Conservation (phyloP, 2,888 invertebrate genomes). For the Mamestra brassicae region DNA sequence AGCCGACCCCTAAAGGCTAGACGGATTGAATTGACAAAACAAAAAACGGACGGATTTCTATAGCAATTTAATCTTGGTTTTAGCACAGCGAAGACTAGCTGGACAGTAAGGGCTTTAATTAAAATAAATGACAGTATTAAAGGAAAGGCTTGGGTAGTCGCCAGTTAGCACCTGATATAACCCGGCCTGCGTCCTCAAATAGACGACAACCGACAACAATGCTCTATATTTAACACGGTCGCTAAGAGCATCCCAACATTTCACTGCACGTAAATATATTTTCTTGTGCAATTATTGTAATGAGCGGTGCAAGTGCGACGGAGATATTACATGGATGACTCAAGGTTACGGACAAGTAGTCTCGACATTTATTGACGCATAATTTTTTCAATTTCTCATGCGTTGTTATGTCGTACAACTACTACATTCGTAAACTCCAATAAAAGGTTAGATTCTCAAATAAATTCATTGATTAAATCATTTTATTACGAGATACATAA, state of each 20-base stretch:
- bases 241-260: slow-evolving; percentile 50
- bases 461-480: slow-evolving; percentile 1
- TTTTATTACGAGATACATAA: neutral
- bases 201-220: slow-evolving; percentile 62
- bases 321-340: slow-evolving; percentile 28
- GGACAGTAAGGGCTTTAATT: slow-evolving; percentile 5
- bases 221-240: slow-evolving; percentile 56
- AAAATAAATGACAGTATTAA: slow-evolving; percentile 11
- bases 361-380: slow-evolving; percentile 2
- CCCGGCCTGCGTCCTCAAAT: slow-evolving; percentile 52
- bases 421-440: neutral
- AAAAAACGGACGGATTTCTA: slow-evolving; percentile 2
- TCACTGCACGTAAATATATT: slow-evolving; percentile 58
- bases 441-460: neutral
- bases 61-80: neutral
- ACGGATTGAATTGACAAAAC: neutral
- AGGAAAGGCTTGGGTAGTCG: slow-evolving; percentile 51
- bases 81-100: neutral
- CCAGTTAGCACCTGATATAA: slow-evolving; percentile 54
- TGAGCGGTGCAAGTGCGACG: slow-evolving; percentile 35
- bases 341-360: slow-evolving; percentile 24
- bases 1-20: neutral
- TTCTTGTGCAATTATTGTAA: slow-evolving; percentile 58
- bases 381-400: slow-evolving; percentile 12
- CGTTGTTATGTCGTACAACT: neutral